phyloP scores from a whole-genome alignment of 2,113 vertebrate species.

The Alligator mississippiensis region DNA sequence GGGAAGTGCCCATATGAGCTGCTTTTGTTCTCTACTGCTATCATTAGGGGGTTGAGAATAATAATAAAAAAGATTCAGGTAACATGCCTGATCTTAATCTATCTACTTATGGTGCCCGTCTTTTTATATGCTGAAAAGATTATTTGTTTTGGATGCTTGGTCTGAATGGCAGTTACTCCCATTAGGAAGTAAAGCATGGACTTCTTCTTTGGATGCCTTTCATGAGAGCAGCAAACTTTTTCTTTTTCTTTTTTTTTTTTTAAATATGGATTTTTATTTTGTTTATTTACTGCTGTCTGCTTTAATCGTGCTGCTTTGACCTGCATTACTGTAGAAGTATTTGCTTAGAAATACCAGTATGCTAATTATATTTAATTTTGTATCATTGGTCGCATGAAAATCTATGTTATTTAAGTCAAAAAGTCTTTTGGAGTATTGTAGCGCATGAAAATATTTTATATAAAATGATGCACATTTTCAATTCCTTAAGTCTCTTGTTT shows the following conservation, averaged over 20 bases:
- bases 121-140: slow-evolving; percentile 46
- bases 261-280: not conserved
- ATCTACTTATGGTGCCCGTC: slow-evolving; percentile 50
- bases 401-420: not conserved
- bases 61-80: slow-evolving; percentile 70
- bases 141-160: slow-evolving; percentile 52
- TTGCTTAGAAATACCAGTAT: slow-evolving; percentile 38
- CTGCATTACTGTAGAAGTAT: slow-evolving; percentile 31
- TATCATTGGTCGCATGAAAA: slow-evolving; percentile 51
- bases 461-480: not conserved
- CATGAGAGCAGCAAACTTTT: slow-evolving; percentile 1
- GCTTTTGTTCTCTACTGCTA: slow-evolving; percentile 75
- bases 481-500: not conserved
- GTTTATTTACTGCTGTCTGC: slow-evolving; percentile 39
- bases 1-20: slow-evolving; percentile 69
- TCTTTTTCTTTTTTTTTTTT: not conserved
- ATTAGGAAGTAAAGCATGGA: slow-evolving; percentile 54
- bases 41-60: slow-evolving; percentile 71
- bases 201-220: slow-evolving; percentile 62
- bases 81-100: slow-evolving; percentile 65
- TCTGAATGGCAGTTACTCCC: slow-evolving; percentile 40
- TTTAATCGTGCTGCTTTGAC: slow-evolving; percentile 46
- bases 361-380: slow-evolving; percentile 63
- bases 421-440: not conserved
- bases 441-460: not conserved